Evolutionary conservation across 2,888 invertebrate species (phyloP), one percentile per base, ranked within the genome.

Genomic region (Caenorhabditis drosophilae): DNA sequence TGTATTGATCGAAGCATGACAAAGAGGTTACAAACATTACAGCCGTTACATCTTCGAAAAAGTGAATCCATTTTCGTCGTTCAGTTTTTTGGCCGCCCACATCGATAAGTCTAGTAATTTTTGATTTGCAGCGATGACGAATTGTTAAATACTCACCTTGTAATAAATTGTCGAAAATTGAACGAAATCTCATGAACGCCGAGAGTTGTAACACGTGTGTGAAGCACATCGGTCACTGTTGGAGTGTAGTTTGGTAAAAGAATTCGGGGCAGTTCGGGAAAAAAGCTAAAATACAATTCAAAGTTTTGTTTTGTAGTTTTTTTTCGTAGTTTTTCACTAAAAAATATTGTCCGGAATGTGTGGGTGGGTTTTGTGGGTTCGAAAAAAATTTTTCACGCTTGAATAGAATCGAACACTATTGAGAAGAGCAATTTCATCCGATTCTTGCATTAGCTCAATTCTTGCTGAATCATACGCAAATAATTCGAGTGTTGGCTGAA

Each of bases 1-100:
- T 41, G 0, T 50, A 48, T 42, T 71, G 67, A 47, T 71, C 61
- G 40, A 66, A 71, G 1, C 60, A 66, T 1, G 66, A 46, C 48
- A 68, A 26, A 1, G 71, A 68, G 4, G 59, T 56, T 7, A 68
- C 57, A 42, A 71, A 71, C 50, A 68, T 62, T 9, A 71, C 71
- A 1, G 68, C 67, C 2, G 64, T 59, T 18, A 71, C 71, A 4
- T 62, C 66, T 26, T 71, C 71, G 48, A 71, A 71, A 45, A 64
- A 71, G 27, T 71, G 71, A 18, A 71, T 71, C 71, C 71, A 71
- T 42, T 71, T 71, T 22, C 66, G 60, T 12, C 68, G 56, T 23
- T 71, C 68, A 1, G 71, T 68, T 25, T 61, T 53, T 40, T 71
- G 71, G 9, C 71, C 71, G 22, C 71, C 71, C 11, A 71, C 68